Conservation (phyloP, 2,888 invertebrate species). For the Micropterix aruncella region DNA sequence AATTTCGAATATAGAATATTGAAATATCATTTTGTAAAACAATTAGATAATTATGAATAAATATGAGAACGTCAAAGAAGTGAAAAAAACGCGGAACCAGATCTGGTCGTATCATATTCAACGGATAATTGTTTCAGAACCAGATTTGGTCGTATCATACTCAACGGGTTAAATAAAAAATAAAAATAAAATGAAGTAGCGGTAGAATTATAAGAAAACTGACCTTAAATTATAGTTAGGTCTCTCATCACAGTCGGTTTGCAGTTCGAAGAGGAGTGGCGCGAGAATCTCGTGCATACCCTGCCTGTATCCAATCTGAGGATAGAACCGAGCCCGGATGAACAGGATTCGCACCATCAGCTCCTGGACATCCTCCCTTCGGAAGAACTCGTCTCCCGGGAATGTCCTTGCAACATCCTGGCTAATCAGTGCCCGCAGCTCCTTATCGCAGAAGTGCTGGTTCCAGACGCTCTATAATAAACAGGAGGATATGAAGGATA, state of each 20-base stretch:
- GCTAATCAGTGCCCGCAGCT: conserved; percentile 56
- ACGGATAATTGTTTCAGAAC: no score
- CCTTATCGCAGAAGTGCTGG: conserved; percentile 70
- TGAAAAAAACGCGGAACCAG: no score
- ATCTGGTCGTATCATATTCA: no score
- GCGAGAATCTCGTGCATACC: conserved; percentile 84
- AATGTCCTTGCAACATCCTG: conserved; percentile 76
- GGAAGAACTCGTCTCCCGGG: conserved; percentile 69
- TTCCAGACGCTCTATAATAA: conserved; percentile 67
- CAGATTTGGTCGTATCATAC: no score
- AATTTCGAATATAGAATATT: no score
- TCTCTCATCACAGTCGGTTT: conserved; percentile 49
- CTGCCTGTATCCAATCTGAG: conserved; percentile 61
- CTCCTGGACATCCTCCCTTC: conserved; percentile 50
- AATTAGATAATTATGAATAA: no score
- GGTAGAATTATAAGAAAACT: no score
- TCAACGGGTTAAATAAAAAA: no score
- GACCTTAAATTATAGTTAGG: conserved; percentile 21
- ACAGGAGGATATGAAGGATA: no score
- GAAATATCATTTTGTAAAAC: no score
- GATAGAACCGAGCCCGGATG: conserved; percentile 50
- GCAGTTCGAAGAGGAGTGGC: conserved; percentile 62
- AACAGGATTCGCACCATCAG: conserved; percentile 55
- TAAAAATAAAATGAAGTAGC: no score
- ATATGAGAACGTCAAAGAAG: no score